These are phyloP conservation scores for Anorthoa munda DNA, from an alignment of 2,888 invertebrate genomes.

Conservation along the genomic window DNA sequence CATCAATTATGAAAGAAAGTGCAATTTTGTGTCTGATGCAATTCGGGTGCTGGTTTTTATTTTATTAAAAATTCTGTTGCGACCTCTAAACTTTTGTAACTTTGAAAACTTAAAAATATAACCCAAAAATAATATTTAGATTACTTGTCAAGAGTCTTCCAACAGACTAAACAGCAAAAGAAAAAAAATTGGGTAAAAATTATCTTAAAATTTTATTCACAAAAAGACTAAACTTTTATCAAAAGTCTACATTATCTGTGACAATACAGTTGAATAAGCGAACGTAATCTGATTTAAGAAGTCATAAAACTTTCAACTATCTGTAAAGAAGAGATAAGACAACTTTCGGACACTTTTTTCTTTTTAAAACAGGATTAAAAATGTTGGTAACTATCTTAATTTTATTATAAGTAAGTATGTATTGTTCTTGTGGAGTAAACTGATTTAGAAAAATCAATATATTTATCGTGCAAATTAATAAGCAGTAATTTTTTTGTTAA, in stretches of 20 bases:
- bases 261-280: constrained; percentile 40
- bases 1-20: too few species aligned
- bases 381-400: constrained; percentile 3
- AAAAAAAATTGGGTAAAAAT: constrained; percentile 4
- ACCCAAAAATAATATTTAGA: too few species aligned
- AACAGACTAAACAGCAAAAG: neutral
- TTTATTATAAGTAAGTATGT: neutral
- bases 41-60: too few species aligned
- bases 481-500: too few species aligned
- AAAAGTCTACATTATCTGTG: constrained; percentile 26
- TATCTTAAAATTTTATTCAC: constrained; percentile 2
- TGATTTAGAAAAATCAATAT: too few species aligned
- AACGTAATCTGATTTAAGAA: constrained; percentile 57
- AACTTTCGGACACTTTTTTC: constrained; percentile 43
- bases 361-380: constrained; percentile 26
- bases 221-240: neutral
- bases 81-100: too few species aligned
- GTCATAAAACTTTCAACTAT: constrained; percentile 59
- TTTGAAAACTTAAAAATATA: too few species aligned
- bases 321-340: constrained; percentile 44
- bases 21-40: too few species aligned
- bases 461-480: too few species aligned
- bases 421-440: neutral
- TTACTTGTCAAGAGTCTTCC: neutral
- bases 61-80: too few species aligned